These are phyloP conservation scores for Otocyon megalotis DNA, from an alignment of 2,113 vertebrate genomes.

Conservation along the genomic window DNA sequence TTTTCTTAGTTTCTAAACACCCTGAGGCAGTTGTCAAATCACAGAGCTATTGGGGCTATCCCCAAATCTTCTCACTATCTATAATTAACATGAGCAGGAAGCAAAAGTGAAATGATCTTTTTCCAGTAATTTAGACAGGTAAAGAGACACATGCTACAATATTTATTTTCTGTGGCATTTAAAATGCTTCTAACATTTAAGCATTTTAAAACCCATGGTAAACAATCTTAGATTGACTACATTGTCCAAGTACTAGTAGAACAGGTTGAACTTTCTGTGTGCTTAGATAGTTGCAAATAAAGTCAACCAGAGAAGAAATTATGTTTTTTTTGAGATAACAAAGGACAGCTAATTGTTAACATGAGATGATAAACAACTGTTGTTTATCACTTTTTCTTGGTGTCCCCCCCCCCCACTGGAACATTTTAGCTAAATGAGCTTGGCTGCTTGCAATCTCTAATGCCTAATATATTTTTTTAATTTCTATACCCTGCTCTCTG, in stretches of 20 bases:
- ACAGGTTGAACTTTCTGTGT: background rate
- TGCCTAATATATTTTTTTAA: background rate
- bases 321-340: slow-evolving; percentile 30
- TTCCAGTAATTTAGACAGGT: background rate
- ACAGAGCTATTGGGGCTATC: background rate
- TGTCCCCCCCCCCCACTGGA: background rate
- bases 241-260: background rate
- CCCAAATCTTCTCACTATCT: background rate
- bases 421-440: background rate
- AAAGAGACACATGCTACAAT: background rate
- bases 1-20: background rate
- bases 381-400: background rate
- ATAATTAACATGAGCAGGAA: background rate
- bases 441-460: background rate
- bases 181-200: background rate
- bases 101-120: background rate
- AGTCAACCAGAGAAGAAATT: slow-evolving; percentile 35
- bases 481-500: background rate
- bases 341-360: slow-evolving; percentile 34
- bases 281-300: background rate
- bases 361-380: background rate
- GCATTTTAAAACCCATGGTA: background rate
- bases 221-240: background rate
- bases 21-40: background rate
- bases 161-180: slow-evolving; percentile 43